phyloP scores from a whole-genome alignment of 2,888 invertebrate genomes.

The Automeris io region DNA sequence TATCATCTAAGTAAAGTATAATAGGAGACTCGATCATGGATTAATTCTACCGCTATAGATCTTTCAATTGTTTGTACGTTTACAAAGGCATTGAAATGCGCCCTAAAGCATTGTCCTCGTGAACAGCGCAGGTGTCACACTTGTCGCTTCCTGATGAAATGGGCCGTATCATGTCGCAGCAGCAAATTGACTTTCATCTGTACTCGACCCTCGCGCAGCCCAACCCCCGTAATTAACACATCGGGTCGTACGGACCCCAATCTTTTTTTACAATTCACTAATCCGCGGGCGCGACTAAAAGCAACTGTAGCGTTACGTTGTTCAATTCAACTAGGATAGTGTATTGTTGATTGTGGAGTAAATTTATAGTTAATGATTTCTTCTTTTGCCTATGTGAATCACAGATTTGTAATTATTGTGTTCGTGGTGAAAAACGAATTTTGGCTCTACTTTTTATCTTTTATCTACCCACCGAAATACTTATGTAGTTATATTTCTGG shows the following conservation, averaged over 20 bases:
- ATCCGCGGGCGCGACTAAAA: conserved; percentile 72
- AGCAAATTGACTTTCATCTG: conserved; percentile 81
- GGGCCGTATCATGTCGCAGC: conserved; percentile 81
- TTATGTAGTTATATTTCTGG: no score
- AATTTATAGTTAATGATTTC: conserved; percentile 20
- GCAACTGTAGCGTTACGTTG: conserved; percentile 44
- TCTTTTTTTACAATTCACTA: conserved; percentile 73
- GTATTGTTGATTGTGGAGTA: conserved; percentile 37
- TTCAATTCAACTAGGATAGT: conserved; percentile 46
- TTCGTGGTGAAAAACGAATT: no score
- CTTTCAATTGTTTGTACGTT: conserved; percentile 31
- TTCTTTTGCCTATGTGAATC: neutral
- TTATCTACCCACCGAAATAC: no score
- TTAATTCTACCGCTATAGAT: conserved; percentile 28
- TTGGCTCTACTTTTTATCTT: no score
- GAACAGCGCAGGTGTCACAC: conserved; percentile 72
- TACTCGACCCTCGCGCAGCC: conserved; percentile 54
- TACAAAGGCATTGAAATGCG: conserved; percentile 40
- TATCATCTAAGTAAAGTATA: conserved; percentile 1
- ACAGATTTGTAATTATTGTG: no score
- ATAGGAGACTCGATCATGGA: no score
- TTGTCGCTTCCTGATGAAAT: conserved; percentile 75
- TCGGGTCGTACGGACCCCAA: conserved; percentile 62
- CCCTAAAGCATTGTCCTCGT: conserved; percentile 29
- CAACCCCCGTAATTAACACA: conserved; percentile 77